These are phyloP conservation scores for Calcarius lapponicus DNA, from an alignment of 2,797 vertebrate genomes.

Conservation along the genomic window DNA sequence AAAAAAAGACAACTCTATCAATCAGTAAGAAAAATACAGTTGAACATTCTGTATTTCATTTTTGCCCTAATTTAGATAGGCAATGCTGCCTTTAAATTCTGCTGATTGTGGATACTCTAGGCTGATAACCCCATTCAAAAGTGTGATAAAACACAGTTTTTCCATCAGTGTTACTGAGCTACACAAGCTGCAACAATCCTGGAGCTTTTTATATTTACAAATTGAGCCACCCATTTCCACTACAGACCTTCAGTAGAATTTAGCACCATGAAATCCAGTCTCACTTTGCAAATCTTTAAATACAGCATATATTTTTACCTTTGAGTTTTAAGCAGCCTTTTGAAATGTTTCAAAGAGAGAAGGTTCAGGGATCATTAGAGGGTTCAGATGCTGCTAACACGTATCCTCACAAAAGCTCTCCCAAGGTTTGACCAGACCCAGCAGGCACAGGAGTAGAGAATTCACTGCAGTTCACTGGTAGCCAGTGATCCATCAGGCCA, in stretches of 20 bases:
- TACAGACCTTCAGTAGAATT: background rate
- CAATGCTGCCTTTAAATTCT: background rate
- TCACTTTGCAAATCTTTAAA: background rate
- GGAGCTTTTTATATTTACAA: background rate
- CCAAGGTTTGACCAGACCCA: background rate
- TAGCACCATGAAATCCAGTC: background rate
- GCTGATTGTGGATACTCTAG: background rate
- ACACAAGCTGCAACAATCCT: background rate
- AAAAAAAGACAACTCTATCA: conserved; percentile 72
- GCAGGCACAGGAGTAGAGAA: background rate
- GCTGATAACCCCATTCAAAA: background rate
- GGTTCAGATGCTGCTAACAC: accelerated
- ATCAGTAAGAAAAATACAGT: conserved; percentile 62
- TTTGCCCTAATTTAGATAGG: background rate
- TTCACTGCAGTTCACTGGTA: background rate
- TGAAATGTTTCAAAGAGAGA: background rate
- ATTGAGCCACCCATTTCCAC: background rate
- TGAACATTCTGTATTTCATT: background rate
- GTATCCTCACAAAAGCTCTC: background rate
- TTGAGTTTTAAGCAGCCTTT: background rate
- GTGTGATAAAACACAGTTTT: background rate
- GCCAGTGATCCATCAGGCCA: background rate
- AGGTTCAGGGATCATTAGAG: background rate
- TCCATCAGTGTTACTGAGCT: background rate
- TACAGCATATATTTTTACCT: background rate